Evolutionary conservation across 2,888 invertebrate genomes (phyloP).

Genomic region (Eupithecia exiguata): DNA sequence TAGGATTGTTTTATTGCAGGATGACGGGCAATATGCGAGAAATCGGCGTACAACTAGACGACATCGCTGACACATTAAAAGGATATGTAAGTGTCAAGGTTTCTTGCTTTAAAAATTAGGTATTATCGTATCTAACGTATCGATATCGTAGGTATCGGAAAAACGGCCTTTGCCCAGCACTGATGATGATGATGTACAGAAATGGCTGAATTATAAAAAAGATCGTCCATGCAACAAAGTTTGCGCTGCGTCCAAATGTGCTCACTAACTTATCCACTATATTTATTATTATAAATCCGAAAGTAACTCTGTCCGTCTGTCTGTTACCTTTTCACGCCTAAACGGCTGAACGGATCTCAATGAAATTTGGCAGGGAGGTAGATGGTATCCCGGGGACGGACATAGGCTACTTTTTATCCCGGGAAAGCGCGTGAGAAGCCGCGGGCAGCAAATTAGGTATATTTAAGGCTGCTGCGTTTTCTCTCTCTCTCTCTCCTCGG

Average conservation of each 20-base stretch:
- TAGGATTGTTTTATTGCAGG: conserved; percentile 29
- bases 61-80: conserved; percentile 43
- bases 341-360: too few species aligned
- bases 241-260: neutral
- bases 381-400: too few species aligned
- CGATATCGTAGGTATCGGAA: neutral
- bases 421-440: too few species aligned
- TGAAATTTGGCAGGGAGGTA: too few species aligned
- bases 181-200: neutral
- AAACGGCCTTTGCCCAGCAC: neutral
- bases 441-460: too few species aligned
- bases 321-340: too few species aligned
- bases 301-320: too few species aligned
- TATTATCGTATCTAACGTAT: neutral
- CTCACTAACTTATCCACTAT: neutral
- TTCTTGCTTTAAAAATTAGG: too few species aligned
- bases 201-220: neutral
- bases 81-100: conserved; percentile 40
- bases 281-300: too few species aligned
- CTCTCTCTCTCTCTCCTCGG: too few species aligned
- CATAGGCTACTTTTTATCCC: too few species aligned
- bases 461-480: too few species aligned
- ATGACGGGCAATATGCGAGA: conserved; percentile 47
- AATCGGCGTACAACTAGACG: conserved; percentile 43
- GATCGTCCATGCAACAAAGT: neutral